Percentiles rank a stretch among this genome's conserved stretches.
These are phyloP conservation scores for Drosophila albomicans DNA, from an alignment of 1,140 invertebrate genomes.

Conservation along the genomic window DNA sequence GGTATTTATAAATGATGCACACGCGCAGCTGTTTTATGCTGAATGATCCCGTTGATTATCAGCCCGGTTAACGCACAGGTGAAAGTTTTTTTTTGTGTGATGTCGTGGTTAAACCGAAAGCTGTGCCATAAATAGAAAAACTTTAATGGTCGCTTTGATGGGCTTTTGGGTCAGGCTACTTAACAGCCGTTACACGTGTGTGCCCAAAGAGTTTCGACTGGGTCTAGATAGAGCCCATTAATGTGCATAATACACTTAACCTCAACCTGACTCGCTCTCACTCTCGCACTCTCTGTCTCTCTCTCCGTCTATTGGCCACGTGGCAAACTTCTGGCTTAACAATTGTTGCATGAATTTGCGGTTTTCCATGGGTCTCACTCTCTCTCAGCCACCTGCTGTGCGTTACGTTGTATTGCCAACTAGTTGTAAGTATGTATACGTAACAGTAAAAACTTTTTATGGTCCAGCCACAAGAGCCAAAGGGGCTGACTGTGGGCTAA, in stretches of 20 bases:
- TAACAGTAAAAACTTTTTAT: constrained; percentile 58
- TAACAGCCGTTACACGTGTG: constrained; percentile 69
- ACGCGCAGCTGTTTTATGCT: constrained; percentile 27
- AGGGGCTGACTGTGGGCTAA: constrained; percentile 41
- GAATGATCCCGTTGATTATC: constrained; percentile 39
- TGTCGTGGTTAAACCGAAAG: constrained; percentile 30
- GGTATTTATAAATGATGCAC: constrained; percentile 19
- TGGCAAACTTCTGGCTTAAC: constrained; percentile 72
- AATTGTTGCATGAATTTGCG: constrained; percentile 77
- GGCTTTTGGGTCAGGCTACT: constrained; percentile 47
- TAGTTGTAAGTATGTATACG: constrained; percentile 36
- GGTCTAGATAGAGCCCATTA: constrained; percentile 53
- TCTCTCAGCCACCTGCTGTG: background rate
- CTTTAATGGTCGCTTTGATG: constrained; percentile 35
- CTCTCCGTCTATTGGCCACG: constrained; percentile 34
- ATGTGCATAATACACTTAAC: constrained; percentile 74
- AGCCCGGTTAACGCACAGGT: constrained; percentile 36
- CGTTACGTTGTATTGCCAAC: constrained; percentile 20
- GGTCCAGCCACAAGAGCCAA: constrained; percentile 38
- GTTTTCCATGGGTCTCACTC: constrained; percentile 25
- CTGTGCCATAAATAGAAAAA: constrained; percentile 53
- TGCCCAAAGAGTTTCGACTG: constrained; percentile 47
- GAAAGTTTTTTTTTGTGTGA: constrained; percentile 38
- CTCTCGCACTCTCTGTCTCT: constrained; percentile 1
- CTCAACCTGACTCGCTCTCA: constrained; percentile 29